Conservation (phyloP, 2,797 vertebrate species). For the Caiman crocodilus region DNA sequence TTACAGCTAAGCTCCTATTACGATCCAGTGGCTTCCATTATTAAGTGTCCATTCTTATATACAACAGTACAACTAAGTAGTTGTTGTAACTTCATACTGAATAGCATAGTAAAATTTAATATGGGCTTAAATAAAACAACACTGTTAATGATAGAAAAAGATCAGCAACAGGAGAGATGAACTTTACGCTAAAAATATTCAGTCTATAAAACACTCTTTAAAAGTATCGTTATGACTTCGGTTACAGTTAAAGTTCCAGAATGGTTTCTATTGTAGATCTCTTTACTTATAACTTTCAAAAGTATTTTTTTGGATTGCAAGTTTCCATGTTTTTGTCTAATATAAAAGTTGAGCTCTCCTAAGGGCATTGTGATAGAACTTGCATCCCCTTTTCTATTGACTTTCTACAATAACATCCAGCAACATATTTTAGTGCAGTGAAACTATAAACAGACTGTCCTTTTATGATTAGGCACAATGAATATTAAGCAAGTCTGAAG, state of each 20-base stretch:
- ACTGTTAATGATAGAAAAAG: neutral
- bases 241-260: neutral
- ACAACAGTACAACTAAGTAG: neutral
- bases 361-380: too few relatives aligned
- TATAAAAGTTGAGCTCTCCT: too few relatives aligned
- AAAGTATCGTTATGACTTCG: neutral
- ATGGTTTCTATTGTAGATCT: neutral
- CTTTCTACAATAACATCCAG: slow-evolving; percentile 1
- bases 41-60: neutral
- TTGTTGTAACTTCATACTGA: neutral
- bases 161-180: neutral
- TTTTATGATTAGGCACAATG: slow-evolving; percentile 20
- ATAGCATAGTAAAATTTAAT: neutral
- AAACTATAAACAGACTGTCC: slow-evolving; percentile 35
- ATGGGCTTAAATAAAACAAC: neutral
- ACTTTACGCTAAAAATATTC: neutral
- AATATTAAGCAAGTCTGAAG: slow-evolving; percentile 43
- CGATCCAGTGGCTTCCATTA: neutral
- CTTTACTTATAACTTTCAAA: neutral
- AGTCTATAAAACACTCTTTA: neutral
- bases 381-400: neutral
- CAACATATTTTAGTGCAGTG: neutral
- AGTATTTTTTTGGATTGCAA: neutral
- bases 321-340: neutral
- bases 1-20: neutral